Percentiles rank a stretch among this genome's conserved stretches.
These are phyloP conservation scores for Tinamus major DNA, from an alignment of 2,797 vertebrate genomes.

Conservation along the genomic window DNA sequence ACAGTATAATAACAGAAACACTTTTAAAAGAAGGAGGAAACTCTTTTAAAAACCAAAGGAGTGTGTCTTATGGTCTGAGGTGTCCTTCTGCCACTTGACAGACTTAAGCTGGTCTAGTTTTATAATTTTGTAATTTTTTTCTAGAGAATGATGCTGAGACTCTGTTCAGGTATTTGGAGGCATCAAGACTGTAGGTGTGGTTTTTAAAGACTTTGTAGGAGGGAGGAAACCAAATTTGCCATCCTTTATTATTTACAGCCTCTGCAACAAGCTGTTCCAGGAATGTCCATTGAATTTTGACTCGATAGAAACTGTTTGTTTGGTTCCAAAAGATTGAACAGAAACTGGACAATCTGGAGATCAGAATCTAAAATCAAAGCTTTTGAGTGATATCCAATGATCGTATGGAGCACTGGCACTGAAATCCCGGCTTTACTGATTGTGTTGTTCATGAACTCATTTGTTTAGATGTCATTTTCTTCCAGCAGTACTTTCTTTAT, in stretches of 20 bases:
- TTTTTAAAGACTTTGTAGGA: not conserved
- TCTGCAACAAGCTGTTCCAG: not conserved
- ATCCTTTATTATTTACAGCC: not conserved
- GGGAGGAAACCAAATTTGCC: not conserved
- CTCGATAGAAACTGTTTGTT: not conserved
- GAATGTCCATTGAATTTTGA: not conserved
- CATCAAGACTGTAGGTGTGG: not conserved
- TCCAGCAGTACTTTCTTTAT: not conserved
- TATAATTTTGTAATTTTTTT: not conserved
- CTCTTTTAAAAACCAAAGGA: not conserved
- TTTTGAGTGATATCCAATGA: not conserved
- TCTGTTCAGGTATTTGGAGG: not conserved
- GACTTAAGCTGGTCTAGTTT: not conserved
- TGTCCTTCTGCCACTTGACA: not conserved
- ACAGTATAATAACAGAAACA: not conserved
- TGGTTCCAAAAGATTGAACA: not conserved
- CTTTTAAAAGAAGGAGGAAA: not conserved
- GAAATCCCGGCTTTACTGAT: not conserved
- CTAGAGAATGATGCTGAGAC: not conserved
- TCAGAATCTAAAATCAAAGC: not conserved
- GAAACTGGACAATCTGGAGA: not conserved
- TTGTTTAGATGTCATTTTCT: not conserved
- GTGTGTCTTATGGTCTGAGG: not conserved
- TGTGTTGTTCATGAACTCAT: not conserved
- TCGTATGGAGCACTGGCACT: not conserved